These are phyloP conservation scores for Artemisiospiza belli DNA, from an alignment of 2,113 vertebrate species.

Conservation along the genomic window DNA sequence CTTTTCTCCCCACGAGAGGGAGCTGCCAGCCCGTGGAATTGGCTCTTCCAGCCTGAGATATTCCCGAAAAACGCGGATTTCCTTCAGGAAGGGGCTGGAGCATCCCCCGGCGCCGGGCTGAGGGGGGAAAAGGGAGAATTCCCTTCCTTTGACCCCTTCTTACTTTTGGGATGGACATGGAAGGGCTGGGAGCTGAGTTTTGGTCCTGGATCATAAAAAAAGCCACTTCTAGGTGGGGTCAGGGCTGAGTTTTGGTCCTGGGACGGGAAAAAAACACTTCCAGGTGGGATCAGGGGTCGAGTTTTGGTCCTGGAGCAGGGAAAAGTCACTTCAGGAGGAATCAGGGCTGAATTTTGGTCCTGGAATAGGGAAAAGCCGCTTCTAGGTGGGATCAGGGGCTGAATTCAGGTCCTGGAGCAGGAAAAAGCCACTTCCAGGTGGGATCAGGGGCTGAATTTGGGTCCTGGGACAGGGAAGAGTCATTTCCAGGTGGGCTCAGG, in stretches of 20 bases:
- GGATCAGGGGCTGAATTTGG: rapidly evolving
- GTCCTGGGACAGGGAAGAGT: background rate
- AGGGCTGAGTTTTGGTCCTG: rapidly evolving
- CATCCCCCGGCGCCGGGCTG: background rate
- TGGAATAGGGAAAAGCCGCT: too few relatives aligned
- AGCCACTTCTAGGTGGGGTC: rapidly evolving
- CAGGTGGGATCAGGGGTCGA: background rate
- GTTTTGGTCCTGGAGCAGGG: rapidly evolving
- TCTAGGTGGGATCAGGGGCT: background rate
- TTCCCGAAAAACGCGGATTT: rapidly evolving
- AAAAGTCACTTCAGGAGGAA: background rate
- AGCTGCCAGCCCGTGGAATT: background rate
- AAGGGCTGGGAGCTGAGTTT: background rate
- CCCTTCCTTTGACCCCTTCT: background rate
- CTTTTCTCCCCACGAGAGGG: background rate
- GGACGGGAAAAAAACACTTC: rapidly evolving
- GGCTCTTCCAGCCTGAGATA: background rate
- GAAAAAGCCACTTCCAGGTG: background rate
- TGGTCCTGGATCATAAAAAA: background rate
- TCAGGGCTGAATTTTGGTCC: too few relatives aligned
- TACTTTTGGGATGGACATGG: rapidly evolving
- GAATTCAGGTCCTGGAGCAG: rapidly evolving
- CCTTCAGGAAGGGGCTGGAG: background rate
- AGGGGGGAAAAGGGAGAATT: rapidly evolving
- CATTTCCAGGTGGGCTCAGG: background rate